Evolutionary conservation across 1,140 invertebrate species (phyloP), one percentile per base, ranked within the genome.

Genomic region (Eupristina koningsbergeri): DNA sequence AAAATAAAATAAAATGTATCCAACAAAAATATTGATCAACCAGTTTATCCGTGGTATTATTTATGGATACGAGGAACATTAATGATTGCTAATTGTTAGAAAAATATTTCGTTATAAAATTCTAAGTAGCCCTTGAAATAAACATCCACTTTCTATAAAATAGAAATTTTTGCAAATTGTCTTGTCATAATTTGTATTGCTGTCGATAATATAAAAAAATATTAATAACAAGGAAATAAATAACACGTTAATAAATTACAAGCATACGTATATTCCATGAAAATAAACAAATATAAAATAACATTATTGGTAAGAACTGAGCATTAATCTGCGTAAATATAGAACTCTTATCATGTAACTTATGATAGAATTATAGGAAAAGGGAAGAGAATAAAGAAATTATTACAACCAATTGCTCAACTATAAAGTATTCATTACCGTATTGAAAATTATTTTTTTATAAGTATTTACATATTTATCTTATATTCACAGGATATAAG

Each of bases 191-290:
- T 77, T 61, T 19, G 26, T 34, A 67, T 71, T 26, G 9, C 58
- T 71, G 79, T 81, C 80, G 80, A 81, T 53, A 61, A 74, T 63
- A 47, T 81, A 81, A 81, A 74, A 81, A 26, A 81, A 15, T 31
- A 22, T n/a, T n/a, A 31, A 81, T 11, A 78, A 64, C 34, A 80
- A 71, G 36, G 19, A 31, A 81, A 73, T 80, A 81, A 81, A 81
- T 81, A 81, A 61, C 67, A 74, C 67, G 69, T 81, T 50, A 74
- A 13, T 11, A 45, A 67, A 39, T 34, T 80, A 71, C 19, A 80
- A 34, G 34, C 31, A 47, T n/a, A 69, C 53, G n/a, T 34, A 29
- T 17, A 41, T 9, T 26, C n/a, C n/a, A n/a, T n/a, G n/a, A n/a
- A n/a, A n/a, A n/a, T n/a, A n/a, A n/a, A n/a, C n/a, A n/a, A n/a